Conservation (phyloP, 2,888 invertebrate species). For the Latrodectus hesperus region DNA sequence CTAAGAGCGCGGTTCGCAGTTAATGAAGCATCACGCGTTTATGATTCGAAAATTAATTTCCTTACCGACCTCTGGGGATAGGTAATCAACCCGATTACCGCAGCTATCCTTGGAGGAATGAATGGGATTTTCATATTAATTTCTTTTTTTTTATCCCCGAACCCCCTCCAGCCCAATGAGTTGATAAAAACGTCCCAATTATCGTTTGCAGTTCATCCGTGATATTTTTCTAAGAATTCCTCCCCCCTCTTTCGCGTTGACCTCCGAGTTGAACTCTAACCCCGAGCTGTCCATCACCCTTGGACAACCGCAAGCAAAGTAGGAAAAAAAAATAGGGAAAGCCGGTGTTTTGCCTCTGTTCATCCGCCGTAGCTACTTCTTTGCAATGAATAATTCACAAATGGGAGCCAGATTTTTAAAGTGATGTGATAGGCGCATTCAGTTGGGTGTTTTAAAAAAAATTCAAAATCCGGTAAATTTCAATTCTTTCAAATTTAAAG, state of each 20-base stretch:
- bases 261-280: neutral
- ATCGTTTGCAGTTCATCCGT: neutral
- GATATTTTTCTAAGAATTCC: neutral
- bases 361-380: too few relatives aligned
- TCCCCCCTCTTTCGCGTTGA: neutral
- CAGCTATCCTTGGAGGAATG: slow-evolving; percentile 20
- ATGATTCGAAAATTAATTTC: slow-evolving; percentile 18
- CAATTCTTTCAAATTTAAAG: too few relatives aligned
- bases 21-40: slow-evolving; percentile 12
- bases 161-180: too few relatives aligned
- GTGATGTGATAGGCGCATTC: too few relatives aligned
- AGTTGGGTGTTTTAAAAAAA: too few relatives aligned
- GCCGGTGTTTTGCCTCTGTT: too few relatives aligned
- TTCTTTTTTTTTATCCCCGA: neutral
- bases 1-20: neutral
- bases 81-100: slow-evolving; percentile 23
- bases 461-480: too few relatives aligned
- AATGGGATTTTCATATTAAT: slow-evolving; percentile 7
- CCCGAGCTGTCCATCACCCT: neutral
- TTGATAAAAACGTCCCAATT: neutral
- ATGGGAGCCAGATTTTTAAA: too few relatives aligned
- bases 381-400: too few relatives aligned
- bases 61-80: neutral
- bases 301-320: too few relatives aligned
- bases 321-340: too few relatives aligned